Evolutionary conservation across 1,140 invertebrate species (phyloP).

Genomic region (Globodera rostochiensis): DNA sequence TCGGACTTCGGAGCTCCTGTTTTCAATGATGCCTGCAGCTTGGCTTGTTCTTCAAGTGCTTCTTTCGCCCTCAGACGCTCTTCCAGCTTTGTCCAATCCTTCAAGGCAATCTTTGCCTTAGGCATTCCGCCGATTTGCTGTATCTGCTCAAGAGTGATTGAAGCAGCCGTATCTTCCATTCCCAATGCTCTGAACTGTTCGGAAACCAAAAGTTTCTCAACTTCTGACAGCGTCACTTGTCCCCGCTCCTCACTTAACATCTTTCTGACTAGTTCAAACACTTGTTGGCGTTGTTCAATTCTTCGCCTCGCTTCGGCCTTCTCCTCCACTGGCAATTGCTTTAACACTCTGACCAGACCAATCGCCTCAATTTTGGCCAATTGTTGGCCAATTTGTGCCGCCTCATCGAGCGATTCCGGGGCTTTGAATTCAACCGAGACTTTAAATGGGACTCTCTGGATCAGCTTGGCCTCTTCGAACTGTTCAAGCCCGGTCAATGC

Average conservation of each 20-base stretch:
- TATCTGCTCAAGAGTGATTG: background rate
- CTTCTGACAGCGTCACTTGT: background rate
- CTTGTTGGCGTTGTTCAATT: too few species aligned
- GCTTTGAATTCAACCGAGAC: too few species aligned
- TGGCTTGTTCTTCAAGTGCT: background rate
- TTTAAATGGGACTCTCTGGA: background rate
- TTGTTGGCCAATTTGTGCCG: background rate
- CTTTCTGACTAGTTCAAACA: too few species aligned
- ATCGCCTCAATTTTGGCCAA: too few species aligned
- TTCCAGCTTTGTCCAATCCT: slow-evolving; percentile 5
- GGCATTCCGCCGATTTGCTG: slow-evolving; percentile 10
- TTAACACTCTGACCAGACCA: too few species aligned
- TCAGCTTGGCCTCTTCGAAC: slow-evolving; percentile 6
- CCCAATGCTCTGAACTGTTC: slow-evolving; percentile 7
- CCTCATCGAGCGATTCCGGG: background rate
- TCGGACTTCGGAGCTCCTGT: background rate
- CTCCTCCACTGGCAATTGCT: background rate
- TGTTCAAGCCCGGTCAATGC: background rate
- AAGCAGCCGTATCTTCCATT: background rate
- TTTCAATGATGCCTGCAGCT: background rate
- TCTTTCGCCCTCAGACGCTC: slow-evolving; percentile 4
- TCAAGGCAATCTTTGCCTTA: slow-evolving; percentile 6
- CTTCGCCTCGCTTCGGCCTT: background rate
- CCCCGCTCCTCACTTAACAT: background rate
- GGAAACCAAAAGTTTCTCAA: background rate